Evolutionary conservation across 2,888 invertebrate species (phyloP).

Genomic region (Yponomeuta sedellus): DNA sequence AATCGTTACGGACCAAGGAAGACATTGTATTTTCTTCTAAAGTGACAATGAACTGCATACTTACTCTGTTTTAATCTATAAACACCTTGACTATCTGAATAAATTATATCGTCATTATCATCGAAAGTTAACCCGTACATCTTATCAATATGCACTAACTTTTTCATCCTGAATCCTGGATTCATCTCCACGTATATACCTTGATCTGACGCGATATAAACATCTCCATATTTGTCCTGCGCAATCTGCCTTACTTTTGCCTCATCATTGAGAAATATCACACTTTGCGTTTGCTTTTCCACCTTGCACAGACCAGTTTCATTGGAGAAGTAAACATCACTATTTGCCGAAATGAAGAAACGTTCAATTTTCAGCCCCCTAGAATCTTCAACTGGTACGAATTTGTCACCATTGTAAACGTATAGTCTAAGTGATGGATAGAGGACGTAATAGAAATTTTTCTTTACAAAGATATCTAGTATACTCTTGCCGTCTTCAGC

Average conservation of each 20-base stretch:
- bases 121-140: constrained; percentile 56
- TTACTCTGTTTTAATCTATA: constrained; percentile 44
- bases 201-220: constrained; percentile 46
- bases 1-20: background rate
- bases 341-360: constrained; percentile 47
- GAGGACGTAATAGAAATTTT: constrained; percentile 60
- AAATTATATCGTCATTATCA: constrained; percentile 48
- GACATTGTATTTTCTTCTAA: background rate
- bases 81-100: constrained; percentile 47
- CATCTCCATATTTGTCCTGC: constrained; percentile 54
- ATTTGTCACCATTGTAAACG: constrained; percentile 44
- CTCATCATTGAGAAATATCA: constrained; percentile 40
- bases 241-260: constrained; percentile 46
- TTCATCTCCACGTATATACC: constrained; percentile 57
- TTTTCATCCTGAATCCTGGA: constrained; percentile 40
- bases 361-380: constrained; percentile 47
- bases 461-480: constrained; percentile 52
- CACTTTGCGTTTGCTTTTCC: constrained; percentile 32
- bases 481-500: constrained; percentile 56
- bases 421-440: constrained; percentile 53
- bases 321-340: constrained; percentile 53
- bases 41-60: background rate
- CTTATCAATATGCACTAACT: constrained; percentile 40
- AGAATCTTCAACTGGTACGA: constrained; percentile 49
- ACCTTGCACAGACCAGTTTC: constrained; percentile 61